A percentile compares a stretch with the other conserved stretches of the same genome.
phyloP scores from a whole-genome alignment of 2,888 invertebrate species.

The Osedax frankpressi region DNA sequence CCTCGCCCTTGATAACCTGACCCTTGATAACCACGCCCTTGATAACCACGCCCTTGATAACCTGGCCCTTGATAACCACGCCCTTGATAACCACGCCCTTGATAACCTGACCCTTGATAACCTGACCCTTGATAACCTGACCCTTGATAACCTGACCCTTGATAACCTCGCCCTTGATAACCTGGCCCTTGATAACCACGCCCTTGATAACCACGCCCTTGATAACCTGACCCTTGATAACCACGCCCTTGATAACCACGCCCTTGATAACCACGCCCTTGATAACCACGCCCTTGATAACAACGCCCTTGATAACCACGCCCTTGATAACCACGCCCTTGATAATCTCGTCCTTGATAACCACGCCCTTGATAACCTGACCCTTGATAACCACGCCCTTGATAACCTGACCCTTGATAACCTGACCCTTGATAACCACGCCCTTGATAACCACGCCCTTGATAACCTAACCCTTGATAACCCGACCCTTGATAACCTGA shows the following conservation, averaged over 20 bases:
- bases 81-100: neutral
- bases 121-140: neutral
- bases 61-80: too few relatives aligned
- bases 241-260: too few relatives aligned
- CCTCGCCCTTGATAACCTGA: neutral
- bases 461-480: too few relatives aligned
- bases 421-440: neutral
- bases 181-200: neutral
- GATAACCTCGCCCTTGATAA: neutral
- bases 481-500: too few relatives aligned
- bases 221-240: too few relatives aligned
- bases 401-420: neutral
- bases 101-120: neutral
- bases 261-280: too few relatives aligned
- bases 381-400: neutral
- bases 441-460: neutral
- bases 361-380: too few relatives aligned
- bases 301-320: constrained; percentile 32
- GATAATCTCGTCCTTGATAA: constrained; percentile 31
- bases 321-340: constrained; percentile 33
- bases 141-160: neutral
- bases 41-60: too few relatives aligned
- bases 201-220: neutral
- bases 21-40: neutral
- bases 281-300: too few relatives aligned